Evolutionary conservation across 1,140 invertebrate genomes (phyloP).

Genomic region (Euura lappo): DNA sequence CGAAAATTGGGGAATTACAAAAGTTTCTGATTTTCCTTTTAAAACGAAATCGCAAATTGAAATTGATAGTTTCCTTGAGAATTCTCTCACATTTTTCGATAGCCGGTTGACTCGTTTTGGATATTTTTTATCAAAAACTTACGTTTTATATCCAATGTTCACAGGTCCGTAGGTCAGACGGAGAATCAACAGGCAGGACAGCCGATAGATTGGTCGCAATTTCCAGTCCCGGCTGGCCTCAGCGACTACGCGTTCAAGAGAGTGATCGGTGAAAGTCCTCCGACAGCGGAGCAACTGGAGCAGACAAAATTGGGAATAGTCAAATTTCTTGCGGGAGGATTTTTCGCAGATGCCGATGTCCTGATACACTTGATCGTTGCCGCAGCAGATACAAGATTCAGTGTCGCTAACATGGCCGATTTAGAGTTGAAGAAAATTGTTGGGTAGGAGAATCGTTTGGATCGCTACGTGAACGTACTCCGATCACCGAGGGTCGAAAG

Average conservation of each 20-base stretch:
- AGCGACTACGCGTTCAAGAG: constrained; percentile 81
- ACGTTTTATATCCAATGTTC: not conserved
- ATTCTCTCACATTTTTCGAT: no score
- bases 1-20: no score
- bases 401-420: constrained; percentile 80
- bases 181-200: constrained; percentile 46
- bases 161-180: constrained; percentile 40
- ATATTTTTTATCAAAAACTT: no score
- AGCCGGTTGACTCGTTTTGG: no score
- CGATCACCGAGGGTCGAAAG: not conserved
- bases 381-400: constrained; percentile 85
- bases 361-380: constrained; percentile 82
- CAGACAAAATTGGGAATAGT: constrained; percentile 80
- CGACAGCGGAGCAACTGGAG: constrained; percentile 84
- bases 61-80: no score
- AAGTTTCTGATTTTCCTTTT: no score
- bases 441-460: constrained; percentile 58
- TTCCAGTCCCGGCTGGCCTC: constrained; percentile 79
- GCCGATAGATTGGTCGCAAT: constrained; percentile 56
- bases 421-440: constrained; percentile 75
- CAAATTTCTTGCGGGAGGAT: constrained; percentile 79
- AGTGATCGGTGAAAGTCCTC: constrained; percentile 75
- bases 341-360: constrained; percentile 78
- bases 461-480: no score
- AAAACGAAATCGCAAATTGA: no score